Evolutionary conservation across 2,888 invertebrate genomes (phyloP).

Genomic region (Itoplectis maculator): DNA sequence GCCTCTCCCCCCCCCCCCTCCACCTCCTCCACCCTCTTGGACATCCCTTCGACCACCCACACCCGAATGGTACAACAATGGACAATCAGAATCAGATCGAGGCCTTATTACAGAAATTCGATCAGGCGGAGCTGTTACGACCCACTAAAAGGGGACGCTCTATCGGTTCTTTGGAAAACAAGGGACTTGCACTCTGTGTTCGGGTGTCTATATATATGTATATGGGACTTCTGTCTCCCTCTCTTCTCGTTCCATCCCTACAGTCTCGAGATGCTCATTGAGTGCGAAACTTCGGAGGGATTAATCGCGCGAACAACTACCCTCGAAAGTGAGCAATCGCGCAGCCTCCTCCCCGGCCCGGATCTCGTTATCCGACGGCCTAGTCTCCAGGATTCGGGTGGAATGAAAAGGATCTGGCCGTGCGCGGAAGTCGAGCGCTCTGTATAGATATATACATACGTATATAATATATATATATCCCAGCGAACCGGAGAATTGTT

Average conservation of each 20-base stretch:
- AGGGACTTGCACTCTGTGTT: conserved; percentile 2
- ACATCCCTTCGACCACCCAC: too few species aligned
- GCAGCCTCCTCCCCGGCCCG: conserved; percentile 33
- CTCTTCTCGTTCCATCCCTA: conserved; percentile 16
- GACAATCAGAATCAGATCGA: conserved; percentile 36
- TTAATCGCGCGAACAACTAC: conserved; percentile 59
- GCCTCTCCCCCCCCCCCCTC: too few species aligned
- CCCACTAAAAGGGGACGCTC: not conserved
- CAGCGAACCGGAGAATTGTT: not conserved
- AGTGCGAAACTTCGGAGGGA: conserved; percentile 53
- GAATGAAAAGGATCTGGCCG: conserved; percentile 26
- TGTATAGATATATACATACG: too few species aligned
- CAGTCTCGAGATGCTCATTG: conserved; percentile 54
- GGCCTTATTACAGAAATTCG: conserved; percentile 51
- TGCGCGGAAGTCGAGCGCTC: too few species aligned
- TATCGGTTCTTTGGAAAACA: conserved; percentile 12
- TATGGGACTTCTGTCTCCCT: not conserved
- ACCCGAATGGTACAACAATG: conserved; percentile 63
- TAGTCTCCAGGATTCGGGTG: not conserved
- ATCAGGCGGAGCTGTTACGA: conserved; percentile 21
- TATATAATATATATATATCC: conserved; percentile 14
- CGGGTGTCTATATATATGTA: too few species aligned
- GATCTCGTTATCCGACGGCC: conserved; percentile 41
- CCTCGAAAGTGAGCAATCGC: conserved; percentile 53
- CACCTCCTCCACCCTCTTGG: too few species aligned